Evolutionary conservation across 2,113 vertebrate genomes (phyloP).

Genomic region (Dicaeum eximium): DNA sequence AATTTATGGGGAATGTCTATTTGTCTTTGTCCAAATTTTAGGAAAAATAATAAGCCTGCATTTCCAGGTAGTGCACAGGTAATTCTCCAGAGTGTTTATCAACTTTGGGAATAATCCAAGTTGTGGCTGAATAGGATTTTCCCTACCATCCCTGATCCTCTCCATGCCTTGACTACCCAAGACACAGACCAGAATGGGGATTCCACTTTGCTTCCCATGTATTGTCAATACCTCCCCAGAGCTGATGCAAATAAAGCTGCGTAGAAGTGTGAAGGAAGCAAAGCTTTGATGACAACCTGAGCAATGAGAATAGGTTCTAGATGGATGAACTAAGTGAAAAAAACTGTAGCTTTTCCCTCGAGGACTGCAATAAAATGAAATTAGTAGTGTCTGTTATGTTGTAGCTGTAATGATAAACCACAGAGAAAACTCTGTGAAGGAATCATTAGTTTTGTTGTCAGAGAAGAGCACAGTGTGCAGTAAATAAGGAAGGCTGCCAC

Average conservation of each 20-base stretch:
- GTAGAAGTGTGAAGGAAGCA: neutral
- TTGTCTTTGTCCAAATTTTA: neutral
- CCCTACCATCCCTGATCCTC: neutral
- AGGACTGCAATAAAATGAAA: neutral
- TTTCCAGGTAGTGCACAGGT: neutral
- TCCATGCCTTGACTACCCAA: neutral
- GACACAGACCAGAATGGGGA: neutral
- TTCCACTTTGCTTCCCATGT: neutral
- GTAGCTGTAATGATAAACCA: neutral
- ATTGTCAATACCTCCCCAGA: neutral
- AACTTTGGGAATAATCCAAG: neutral
- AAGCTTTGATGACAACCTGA: neutral
- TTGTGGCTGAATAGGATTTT: neutral
- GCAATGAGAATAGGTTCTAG: neutral
- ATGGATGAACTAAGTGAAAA: neutral
- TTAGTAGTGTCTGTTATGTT: neutral
- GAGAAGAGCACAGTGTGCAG: neutral
- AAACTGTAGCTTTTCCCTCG: neutral
- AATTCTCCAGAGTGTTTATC: neutral
- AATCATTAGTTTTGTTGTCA: neutral
- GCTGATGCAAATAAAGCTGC: neutral
- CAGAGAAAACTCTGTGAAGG: neutral
- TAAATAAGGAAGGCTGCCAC: slow-evolving; percentile 29
- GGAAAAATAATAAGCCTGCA: neutral
- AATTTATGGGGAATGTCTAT: neutral